Base-by-base conservation (phyloP, 2,113 vertebrate genomes). In the Passer montanus region DNA sequence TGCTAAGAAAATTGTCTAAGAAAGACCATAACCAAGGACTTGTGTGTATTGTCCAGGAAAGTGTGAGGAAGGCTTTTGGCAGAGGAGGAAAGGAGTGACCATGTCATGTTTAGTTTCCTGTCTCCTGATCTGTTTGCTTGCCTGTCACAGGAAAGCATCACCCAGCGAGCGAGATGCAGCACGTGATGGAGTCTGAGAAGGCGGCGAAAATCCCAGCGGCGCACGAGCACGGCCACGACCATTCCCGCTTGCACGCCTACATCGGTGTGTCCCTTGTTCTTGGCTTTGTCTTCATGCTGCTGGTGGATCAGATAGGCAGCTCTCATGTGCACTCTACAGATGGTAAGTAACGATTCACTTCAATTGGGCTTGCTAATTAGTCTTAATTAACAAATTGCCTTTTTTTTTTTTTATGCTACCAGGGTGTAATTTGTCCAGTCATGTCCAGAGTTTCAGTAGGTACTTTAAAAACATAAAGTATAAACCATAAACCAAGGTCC, bases 221-320 rank as follows among this genome's bases (percentile, higher is more conserved):
- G 7, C 99, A 98, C 1, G 98, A 98, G 56, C 98, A 99, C 12
- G 98, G 97, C 85, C 98, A 98, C 1, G 97, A 98, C 79, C 98
- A 98, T 91, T 98, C 97, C 91, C 98, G 98, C 84, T 96, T 99
- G 24, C 99, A 99, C 6, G 99, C 99, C 88, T 99, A 98, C 97
- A 99, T 99, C 7, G 99, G 99, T 0, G 98, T 99, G 33, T 99
- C 99, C 24, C 98, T 99, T 12, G 99, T 99, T 5, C 97, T 99
- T 3, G 99, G 99, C 93, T 99, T 99, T 63, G 99, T 99, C 93
- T 99, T 99, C 93, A 99, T 99, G 99, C 98, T 99, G 23, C 93
- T 99, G 74, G 99, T 99, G 85, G 99, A 99, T 95, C 99, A 99
- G 97, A 99, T 99, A 66, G 99, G 99, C 89, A 99, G 98, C 64